Percentiles rank a stretch among this genome's conserved stretches.
Evolutionary conservation across 1,140 invertebrate genomes (phyloP).

Genomic region (Adoxophyes honmai): DNA sequence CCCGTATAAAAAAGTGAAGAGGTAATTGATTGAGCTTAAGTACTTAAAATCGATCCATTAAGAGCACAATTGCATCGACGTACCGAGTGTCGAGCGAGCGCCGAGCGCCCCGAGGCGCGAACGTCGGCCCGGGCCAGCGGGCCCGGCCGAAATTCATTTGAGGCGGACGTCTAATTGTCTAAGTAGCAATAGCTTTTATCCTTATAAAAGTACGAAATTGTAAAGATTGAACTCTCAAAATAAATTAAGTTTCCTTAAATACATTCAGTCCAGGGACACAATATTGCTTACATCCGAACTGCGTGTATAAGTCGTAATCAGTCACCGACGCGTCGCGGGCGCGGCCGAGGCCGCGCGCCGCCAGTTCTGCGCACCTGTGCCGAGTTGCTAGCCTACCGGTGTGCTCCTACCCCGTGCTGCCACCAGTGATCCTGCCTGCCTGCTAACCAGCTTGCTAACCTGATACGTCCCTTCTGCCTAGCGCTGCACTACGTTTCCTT

Average conservation of each 20-base stretch:
- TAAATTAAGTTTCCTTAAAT: slow-evolving; percentile 74
- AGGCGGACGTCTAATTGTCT: slow-evolving; percentile 69
- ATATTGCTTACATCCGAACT: slow-evolving; percentile 59
- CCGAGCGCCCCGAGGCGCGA: background rate
- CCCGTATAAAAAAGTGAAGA: slow-evolving; percentile 75
- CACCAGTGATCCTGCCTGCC: slow-evolving; percentile 33
- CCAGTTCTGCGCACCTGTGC: slow-evolving; percentile 49
- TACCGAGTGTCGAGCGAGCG: slow-evolving; percentile 12
- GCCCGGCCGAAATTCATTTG: slow-evolving; percentile 15
- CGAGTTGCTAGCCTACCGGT: slow-evolving; percentile 45
- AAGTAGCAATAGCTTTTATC: slow-evolving; percentile 65
- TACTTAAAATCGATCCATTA: slow-evolving; percentile 69
- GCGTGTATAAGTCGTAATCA: slow-evolving; percentile 53
- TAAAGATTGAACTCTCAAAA: slow-evolving; percentile 73
- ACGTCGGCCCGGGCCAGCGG: background rate
- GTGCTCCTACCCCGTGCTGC: slow-evolving; percentile 45
- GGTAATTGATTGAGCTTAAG: slow-evolving; percentile 74
- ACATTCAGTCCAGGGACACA: slow-evolving; percentile 63
- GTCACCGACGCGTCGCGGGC: slow-evolving; percentile 63
- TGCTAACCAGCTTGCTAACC: slow-evolving; percentile 38
- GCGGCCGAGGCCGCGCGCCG: slow-evolving; percentile 35
- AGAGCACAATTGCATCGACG: slow-evolving; percentile 53
- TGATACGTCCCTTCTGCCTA: slow-evolving; percentile 32
- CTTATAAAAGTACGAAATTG: slow-evolving; percentile 27
- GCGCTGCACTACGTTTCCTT: slow-evolving; percentile 31